phyloP scores from a whole-genome alignment of 2,888 invertebrate genomes.

The Neoascia interrupta region DNA sequence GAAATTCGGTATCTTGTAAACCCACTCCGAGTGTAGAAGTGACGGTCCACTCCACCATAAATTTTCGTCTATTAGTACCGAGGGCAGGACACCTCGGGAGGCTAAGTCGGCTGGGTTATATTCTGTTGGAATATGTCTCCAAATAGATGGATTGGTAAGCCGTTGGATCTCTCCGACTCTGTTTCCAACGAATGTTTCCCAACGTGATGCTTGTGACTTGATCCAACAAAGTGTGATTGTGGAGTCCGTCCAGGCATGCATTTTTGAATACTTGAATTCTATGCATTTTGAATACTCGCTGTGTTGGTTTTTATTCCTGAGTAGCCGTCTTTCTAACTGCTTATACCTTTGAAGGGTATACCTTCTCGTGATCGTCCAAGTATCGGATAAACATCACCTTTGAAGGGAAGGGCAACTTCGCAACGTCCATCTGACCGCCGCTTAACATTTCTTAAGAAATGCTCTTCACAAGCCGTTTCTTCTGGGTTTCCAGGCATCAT shows the following conservation, averaged over 20 bases:
- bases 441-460: no score
- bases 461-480: no score
- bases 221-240: constrained; percentile 1
- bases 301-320: no score
- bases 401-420: no score
- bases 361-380: constrained; percentile 16
- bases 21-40: no score
- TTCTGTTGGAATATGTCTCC: background rate
- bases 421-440: no score
- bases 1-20: no score
- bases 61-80: background rate
- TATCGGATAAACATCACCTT: no score
- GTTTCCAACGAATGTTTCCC: constrained; percentile 1
- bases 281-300: background rate
- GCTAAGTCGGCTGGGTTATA: background rate
- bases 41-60: background rate
- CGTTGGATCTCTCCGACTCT: constrained; percentile 6
- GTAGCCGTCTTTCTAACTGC: no score
- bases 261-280: no score
- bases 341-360: no score
- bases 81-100: background rate
- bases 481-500: no score
- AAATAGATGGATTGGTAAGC: background rate
- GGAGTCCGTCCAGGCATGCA: constrained; percentile 9
- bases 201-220: background rate